These are phyloP conservation scores for Notoglanidium macrostoma DNA, from an alignment of 2,797 vertebrate species.

Conservation along the genomic window DNA sequence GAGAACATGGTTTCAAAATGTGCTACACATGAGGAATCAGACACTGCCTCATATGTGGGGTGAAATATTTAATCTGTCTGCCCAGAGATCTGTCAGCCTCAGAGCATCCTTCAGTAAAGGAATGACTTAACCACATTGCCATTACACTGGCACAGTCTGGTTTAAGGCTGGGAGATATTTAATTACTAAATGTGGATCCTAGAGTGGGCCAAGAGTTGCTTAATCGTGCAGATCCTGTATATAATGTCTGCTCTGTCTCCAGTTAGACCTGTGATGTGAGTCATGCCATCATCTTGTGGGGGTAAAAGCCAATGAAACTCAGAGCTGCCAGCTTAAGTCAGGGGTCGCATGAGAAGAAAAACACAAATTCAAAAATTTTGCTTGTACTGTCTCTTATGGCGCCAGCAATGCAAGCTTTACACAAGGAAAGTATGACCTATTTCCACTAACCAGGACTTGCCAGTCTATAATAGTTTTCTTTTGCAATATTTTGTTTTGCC, in stretches of 20 bases:
- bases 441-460: slow-evolving; percentile 63
- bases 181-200: slow-evolving; percentile 72
- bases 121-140: slow-evolving; percentile 58
- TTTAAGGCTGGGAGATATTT: slow-evolving; percentile 57
- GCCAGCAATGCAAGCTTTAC: slow-evolving; percentile 63
- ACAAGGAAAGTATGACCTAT: slow-evolving; percentile 68
- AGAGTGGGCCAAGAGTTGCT: slow-evolving; percentile 62
- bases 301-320: slow-evolving; percentile 58
- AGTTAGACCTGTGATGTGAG: slow-evolving; percentile 60
- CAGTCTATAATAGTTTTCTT: slow-evolving; percentile 52
- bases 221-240: slow-evolving; percentile 69
- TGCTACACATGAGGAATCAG: slow-evolving; percentile 64
- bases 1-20: slow-evolving; percentile 49
- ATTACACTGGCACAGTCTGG: slow-evolving; percentile 41
- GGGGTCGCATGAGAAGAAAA: slow-evolving; percentile 58
- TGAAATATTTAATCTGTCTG: slow-evolving; percentile 51
- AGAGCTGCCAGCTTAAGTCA: slow-evolving; percentile 62
- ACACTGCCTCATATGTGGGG: slow-evolving; percentile 47
- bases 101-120: slow-evolving; percentile 55
- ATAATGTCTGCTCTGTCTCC: slow-evolving; percentile 73
- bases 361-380: slow-evolving; percentile 53
- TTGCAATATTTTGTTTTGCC: slow-evolving; percentile 50
- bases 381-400: slow-evolving; percentile 59
- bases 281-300: slow-evolving; percentile 71
- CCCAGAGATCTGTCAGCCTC: slow-evolving; percentile 54